Conservation (phyloP, 2,113 vertebrate genomes). For the Psilopogon haemacephalus region DNA sequence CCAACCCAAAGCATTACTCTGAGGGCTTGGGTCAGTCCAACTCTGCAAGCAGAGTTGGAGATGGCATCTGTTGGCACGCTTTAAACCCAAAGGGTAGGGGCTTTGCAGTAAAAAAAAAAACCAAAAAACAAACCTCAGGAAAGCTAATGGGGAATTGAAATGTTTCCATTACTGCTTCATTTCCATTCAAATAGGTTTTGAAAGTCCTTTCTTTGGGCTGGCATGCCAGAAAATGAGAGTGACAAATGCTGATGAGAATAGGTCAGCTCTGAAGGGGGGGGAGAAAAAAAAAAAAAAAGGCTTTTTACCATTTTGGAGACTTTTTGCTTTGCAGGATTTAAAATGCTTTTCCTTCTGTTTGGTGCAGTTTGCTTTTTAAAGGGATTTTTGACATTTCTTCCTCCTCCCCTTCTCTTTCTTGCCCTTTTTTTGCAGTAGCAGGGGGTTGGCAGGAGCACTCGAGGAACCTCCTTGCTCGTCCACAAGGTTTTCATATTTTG, state of each 20-base stretch:
- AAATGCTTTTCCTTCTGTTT: constrained; percentile 45
- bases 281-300: not conserved
- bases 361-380: not conserved
- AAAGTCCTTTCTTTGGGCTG: not conserved
- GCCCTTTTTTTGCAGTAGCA: constrained; percentile 34
- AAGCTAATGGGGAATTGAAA: not conserved
- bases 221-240: not conserved
- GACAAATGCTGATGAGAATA: not conserved
- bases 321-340: not conserved
- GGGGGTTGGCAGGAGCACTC: not conserved
- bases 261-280: not conserved
- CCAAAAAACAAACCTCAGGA: not conserved
- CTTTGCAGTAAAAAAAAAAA: not conserved
- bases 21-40: not conserved
- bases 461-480: constrained; percentile 43
- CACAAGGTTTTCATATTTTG: constrained; percentile 16
- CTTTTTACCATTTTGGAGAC: not conserved
- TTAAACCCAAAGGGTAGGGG: not conserved
- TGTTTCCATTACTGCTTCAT: constrained; percentile 16
- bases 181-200: not conserved
- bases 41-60: not conserved
- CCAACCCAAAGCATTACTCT: fast-evolving
- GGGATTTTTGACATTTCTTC: not conserved
- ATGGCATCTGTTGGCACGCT: fast-evolving
- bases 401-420: not conserved